phyloP scores from a whole-genome alignment of 2,888 invertebrate genomes.

The Dasysyrphus tricinctus region DNA sequence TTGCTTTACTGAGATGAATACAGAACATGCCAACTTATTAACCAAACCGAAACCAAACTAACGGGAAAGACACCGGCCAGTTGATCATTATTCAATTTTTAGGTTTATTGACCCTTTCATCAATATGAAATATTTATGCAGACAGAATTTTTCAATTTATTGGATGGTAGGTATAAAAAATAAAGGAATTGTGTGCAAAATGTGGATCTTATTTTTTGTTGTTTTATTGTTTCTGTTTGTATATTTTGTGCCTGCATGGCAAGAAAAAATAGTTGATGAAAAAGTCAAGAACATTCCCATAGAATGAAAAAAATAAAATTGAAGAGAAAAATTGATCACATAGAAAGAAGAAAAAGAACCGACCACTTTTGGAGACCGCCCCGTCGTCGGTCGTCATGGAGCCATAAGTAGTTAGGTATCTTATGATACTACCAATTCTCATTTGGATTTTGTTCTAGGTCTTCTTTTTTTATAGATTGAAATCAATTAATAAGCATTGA shows the following conservation, averaged over 20 bases:
- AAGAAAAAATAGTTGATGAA: slow-evolving; percentile 12
- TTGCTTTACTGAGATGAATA: slow-evolving; percentile 16
- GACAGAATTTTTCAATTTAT: slow-evolving; percentile 8
- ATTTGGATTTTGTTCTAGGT: slow-evolving; percentile 11
- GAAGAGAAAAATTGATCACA: slow-evolving; percentile 27
- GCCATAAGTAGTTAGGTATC: not conserved
- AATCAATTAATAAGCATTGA: slow-evolving; percentile 11
- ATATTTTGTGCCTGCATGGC: slow-evolving; percentile 9
- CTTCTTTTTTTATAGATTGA: not conserved
- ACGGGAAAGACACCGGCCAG: slow-evolving; percentile 29
- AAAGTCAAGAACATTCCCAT: not conserved
- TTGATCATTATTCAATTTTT: slow-evolving; percentile 41
- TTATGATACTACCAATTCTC: not conserved
- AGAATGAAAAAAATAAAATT: not conserved
- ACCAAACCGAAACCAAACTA: not conserved
- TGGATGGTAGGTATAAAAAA: not conserved
- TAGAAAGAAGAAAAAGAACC: not conserved
- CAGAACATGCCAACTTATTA: not conserved
- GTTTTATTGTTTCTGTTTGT: not conserved
- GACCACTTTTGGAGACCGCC: slow-evolving; percentile 9
- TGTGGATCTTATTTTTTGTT: not conserved
- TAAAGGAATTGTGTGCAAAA: not conserved
- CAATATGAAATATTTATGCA: slow-evolving; percentile 12
- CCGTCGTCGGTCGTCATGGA: not conserved
- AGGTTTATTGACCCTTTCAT: slow-evolving; percentile 71